Conservation (phyloP, 2,113 vertebrate species). For the Camelus bactrianus region DNA sequence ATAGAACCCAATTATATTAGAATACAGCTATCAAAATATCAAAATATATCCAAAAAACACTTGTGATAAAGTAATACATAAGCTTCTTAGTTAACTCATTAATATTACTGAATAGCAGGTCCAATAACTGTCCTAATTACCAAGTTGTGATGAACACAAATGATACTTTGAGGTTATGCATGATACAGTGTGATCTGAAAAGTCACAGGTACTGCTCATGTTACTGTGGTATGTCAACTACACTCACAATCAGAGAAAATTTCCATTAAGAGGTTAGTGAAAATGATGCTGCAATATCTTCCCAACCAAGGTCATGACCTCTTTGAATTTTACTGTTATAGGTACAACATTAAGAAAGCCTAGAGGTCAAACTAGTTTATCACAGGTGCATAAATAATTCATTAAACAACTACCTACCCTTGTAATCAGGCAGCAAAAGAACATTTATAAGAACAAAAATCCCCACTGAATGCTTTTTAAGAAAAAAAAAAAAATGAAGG, state of each 20-base stretch:
- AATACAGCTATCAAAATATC: constrained; percentile 14
- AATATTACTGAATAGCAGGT: neutral
- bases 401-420: neutral
- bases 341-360: neutral
- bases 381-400: neutral
- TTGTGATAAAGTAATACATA: neutral
- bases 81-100: neutral
- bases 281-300: constrained; percentile 31
- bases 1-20: neutral
- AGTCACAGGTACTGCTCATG: neutral
- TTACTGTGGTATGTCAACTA: neutral
- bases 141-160: neutral
- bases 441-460: neutral
- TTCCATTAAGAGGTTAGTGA: neutral
- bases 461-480: neutral
- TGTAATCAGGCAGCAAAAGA: neutral
- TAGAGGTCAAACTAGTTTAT: neutral
- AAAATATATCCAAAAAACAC: constrained; percentile 3
- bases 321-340: neutral
- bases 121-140: neutral
- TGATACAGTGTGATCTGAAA: neutral
- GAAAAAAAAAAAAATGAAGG: neutral
- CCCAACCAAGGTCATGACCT: neutral
- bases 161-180: neutral
- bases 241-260: neutral